Evolutionary conservation across 2,888 invertebrate genomes (phyloP).

Genomic region (Carpatolechia fugitivella): DNA sequence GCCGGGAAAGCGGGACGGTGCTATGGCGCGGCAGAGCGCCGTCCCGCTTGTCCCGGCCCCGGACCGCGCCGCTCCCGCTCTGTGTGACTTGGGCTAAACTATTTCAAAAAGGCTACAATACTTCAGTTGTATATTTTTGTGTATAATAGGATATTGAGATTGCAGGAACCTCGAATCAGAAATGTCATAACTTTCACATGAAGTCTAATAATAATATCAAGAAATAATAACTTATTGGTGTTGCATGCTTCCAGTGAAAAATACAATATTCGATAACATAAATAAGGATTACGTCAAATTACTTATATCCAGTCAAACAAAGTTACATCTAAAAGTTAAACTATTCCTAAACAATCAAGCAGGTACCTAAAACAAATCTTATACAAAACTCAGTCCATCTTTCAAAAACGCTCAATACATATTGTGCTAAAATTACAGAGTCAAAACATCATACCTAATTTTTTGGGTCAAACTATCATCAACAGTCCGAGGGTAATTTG

Average conservation of each 20-base stretch:
- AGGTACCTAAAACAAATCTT: conserved; percentile 56
- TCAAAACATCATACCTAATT: conserved; percentile 3
- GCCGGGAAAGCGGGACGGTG: no score
- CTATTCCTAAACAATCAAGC: conserved; percentile 50
- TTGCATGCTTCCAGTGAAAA: conserved; percentile 21
- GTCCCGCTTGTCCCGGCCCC: no score
- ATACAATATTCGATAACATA: conserved; percentile 17
- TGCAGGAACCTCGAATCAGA: conserved; percentile 39
- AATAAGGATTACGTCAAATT: conserved; percentile 14
- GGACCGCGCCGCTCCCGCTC: no score
- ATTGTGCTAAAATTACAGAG: neutral
- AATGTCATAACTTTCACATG: conserved; percentile 8
- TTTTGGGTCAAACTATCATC: neutral
- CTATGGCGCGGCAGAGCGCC: no score
- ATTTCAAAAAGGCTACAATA: neutral
- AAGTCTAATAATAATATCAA: conserved; percentile 16
- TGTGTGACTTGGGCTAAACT: neutral
- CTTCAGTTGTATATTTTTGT: neutral
- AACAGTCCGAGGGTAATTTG: conserved; percentile 22
- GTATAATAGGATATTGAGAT: conserved; percentile 34
- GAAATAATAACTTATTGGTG: conserved; percentile 25
- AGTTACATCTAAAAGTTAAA: conserved; percentile 50
- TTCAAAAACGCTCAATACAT: conserved; percentile 4
- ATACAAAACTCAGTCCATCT: conserved; percentile 44
- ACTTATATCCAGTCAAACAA: conserved; percentile 41